These are phyloP conservation scores for Sminthurinus aureus DNA, from an alignment of 2,888 invertebrate genomes.

Conservation along the genomic window DNA sequence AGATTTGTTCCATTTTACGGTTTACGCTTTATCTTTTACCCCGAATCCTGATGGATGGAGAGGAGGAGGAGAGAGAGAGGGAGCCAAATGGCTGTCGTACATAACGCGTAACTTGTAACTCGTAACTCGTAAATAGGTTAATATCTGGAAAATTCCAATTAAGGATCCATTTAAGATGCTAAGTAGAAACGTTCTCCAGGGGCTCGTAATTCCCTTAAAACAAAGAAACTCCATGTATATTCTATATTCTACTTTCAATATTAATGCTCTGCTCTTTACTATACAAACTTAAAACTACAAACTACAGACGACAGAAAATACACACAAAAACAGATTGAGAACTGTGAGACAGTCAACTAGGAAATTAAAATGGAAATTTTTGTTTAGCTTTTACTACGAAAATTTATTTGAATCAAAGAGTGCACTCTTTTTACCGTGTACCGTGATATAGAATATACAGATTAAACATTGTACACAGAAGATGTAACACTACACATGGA, in stretches of 20 bases:
- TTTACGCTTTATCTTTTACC: background rate
- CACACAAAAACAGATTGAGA: background rate
- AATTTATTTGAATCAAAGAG: background rate
- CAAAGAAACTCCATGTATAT: no score
- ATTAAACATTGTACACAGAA: no score
- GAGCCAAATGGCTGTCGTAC: background rate
- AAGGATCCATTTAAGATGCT: constrained; percentile 17
- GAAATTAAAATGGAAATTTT: background rate
- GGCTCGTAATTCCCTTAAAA: constrained; percentile 6
- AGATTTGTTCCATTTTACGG: no score
- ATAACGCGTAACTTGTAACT: no score
- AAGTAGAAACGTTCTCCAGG: background rate
- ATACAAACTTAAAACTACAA: no score
- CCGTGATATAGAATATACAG: background rate
- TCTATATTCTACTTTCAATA: no score
- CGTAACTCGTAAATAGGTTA: no score
- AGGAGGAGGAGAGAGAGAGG: constrained; percentile 11
- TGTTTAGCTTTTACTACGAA: background rate
- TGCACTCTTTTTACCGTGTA: background rate
- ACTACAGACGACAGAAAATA: background rate
- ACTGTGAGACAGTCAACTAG: background rate
- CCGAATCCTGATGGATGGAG: background rate
- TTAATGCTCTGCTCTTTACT: no score
- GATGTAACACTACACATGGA: no score
- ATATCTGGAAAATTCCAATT: constrained; percentile 11